Evolutionary conservation across 2,797 vertebrate genomes (phyloP).

Genomic region (Emys orbicularis): DNA sequence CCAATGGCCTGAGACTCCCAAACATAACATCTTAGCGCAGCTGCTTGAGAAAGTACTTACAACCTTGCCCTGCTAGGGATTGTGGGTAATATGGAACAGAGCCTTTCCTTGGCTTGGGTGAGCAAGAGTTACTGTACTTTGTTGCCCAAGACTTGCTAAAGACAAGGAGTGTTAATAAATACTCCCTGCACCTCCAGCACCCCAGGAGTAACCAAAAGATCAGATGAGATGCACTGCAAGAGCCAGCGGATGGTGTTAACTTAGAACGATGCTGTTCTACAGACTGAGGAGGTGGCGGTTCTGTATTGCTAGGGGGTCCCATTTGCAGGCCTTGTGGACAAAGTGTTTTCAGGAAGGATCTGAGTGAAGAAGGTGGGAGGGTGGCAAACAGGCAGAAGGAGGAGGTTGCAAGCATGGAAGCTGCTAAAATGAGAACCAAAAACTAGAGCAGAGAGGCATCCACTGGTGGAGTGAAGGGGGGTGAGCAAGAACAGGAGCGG

Average conservation of each 20-base stretch:
- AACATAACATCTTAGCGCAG: not conserved
- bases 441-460: no score
- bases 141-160: not conserved
- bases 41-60: not conserved
- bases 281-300: not conserved
- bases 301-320: not conserved
- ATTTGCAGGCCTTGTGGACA: not conserved
- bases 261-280: accelerated
- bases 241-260: accelerated
- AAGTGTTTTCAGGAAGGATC: not conserved
- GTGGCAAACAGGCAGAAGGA: not conserved
- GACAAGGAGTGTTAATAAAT: accelerated
- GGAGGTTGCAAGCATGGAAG: no score
- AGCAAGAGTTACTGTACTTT: not conserved
- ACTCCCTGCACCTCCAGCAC: not conserved
- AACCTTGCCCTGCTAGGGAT: not conserved
- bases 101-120: not conserved
- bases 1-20: not conserved
- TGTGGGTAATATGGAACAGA: not conserved
- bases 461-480: no score
- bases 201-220: not conserved
- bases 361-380: not conserved
- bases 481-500: no score
- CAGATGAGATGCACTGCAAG: not conserved
- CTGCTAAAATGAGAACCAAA: no score